Conservation (phyloP, 2,888 invertebrate species). For the Ypsolopha scabrella region DNA sequence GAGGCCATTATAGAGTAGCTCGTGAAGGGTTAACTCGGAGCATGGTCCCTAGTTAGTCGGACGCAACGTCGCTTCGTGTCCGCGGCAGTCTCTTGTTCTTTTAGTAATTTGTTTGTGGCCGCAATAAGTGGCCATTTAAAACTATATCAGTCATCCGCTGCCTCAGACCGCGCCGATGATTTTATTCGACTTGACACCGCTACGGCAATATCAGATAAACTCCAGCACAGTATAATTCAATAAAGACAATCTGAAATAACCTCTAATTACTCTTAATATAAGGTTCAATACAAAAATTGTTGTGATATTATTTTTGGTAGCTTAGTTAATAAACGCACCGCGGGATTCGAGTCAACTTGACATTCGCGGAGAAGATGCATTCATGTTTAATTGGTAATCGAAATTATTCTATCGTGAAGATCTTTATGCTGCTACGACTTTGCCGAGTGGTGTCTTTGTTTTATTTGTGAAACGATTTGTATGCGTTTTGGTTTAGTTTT, state of each 20-base stretch:
- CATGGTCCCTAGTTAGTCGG: constrained; percentile 24
- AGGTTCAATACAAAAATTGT: neutral
- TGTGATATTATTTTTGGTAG: neutral
- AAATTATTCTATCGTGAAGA: constrained; percentile 4
- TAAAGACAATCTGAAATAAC: neutral
- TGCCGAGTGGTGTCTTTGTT: neutral
- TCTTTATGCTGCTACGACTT: constrained; percentile 2
- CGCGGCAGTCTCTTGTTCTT: constrained; percentile 23
- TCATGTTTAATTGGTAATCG: constrained; percentile 42
- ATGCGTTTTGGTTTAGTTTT: neutral
- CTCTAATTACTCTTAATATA: neutral
- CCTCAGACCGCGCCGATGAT: constrained; percentile 25
- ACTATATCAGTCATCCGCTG: constrained; percentile 43
- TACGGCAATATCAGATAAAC: constrained; percentile 46
- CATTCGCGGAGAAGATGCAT: constrained; percentile 36
- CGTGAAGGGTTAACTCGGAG: constrained; percentile 17
- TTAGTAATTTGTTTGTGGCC: constrained; percentile 48
- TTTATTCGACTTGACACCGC: constrained; percentile 54
- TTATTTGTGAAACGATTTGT: neutral
- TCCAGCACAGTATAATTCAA: neutral
- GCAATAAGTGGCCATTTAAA: constrained; percentile 46
- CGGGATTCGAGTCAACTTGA: constrained; percentile 35
- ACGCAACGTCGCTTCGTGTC: constrained; percentile 15
- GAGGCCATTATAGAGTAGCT: constrained; percentile 11
- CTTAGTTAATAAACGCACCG: constrained; percentile 27